Evolutionary conservation across 2,888 invertebrate species (phyloP), one percentile per base, ranked within the genome.

Genomic region (Rotaria sp.): DNA sequence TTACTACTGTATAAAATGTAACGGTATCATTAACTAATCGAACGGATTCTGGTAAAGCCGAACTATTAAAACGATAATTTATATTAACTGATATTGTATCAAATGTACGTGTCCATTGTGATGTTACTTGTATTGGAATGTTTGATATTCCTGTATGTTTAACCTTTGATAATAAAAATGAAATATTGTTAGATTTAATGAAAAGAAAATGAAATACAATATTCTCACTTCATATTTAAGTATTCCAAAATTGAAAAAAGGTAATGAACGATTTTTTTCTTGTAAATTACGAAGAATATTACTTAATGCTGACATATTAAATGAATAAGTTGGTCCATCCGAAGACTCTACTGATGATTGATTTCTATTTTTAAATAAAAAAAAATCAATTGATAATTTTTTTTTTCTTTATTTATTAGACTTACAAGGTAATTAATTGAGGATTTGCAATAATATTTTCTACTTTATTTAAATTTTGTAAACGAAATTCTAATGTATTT

Each of bases 11-110:
- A n/a, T 45, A 45, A n/a, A 80, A n/a, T 0, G 21, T 80, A 45
- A 80, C 45, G 26, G 26, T 45, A 45, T 80, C 80, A 80, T 80
- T 80, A 26, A 45, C n/a, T 45, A 80, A 45, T 45, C 80, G 80
- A 45, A 80, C 7, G 11, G 41, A 45, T 26, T 80, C 45, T 11
- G 80, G 80, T 15, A 80, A 45, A 45, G 45, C 45, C 2, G 80
- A 80, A 80, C 45, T 80, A 45, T 80, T 80, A 41, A 80, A 80
- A 45, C 80, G 80, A 80, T 80, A 80, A n/a, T 45, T 45, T 21
- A 80, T 45, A 45, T 80, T 80, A 26, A 80, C n/a, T 26, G 45
- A 15, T n/a, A 80, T 80, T n/a, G 45, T 80, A 80, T 80, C 80
- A n/a, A 45, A 80, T n/a, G 80, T 45, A 26, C 45, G 41, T 45